Evolutionary conservation across 2,113 vertebrate species (phyloP), one percentile per base, ranked within the genome.

Genomic region (Callipepla squamata): DNA sequence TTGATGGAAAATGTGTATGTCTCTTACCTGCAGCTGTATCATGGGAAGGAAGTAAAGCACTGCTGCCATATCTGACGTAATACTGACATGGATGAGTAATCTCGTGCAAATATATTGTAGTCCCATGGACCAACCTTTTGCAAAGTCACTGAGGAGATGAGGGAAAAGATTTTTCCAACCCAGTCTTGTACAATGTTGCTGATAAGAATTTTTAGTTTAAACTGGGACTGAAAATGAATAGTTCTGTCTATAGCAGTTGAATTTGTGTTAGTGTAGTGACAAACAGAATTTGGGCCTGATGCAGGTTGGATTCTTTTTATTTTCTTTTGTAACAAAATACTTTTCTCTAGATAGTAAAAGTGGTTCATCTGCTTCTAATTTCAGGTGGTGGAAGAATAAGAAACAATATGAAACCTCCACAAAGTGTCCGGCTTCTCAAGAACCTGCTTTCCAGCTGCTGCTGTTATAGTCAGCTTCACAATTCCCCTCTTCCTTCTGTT

Each of bases 401-500:
- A 57, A 84, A 72, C 59, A 92, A 95, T 84, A 98, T 98, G 98
- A 97, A 95, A 78, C 83, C 66, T 84, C 95, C 94, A 62, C 91
- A 42, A 36, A 84, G 77, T 32, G 5, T 93, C 87, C 91, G 90
- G 77, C 77, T 93, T 59, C 94, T 97, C 82, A 96, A 82, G 95
- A 94, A 47, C 66, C 62, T 85, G 7, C 70, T 93, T 83, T 36
- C 75, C 28, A 69, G 2, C 88, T 89, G 73, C 82, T 92, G 15
- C 76, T 85, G 55, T 75, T 85, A 75, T 4, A 9, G 76, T 90
- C 93, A 57, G 2, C 48, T 87, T 85, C 62, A 36, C 34, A 53
- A 38, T 42, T 78, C 26, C 66, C 80, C 96, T 94, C 78, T 82
- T 40, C 62, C 82, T 94, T 61, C 57, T 38, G 68, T 65, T 11